Conservation (phyloP, 1,140 invertebrate genomes). For the Ephestia elutella region DNA sequence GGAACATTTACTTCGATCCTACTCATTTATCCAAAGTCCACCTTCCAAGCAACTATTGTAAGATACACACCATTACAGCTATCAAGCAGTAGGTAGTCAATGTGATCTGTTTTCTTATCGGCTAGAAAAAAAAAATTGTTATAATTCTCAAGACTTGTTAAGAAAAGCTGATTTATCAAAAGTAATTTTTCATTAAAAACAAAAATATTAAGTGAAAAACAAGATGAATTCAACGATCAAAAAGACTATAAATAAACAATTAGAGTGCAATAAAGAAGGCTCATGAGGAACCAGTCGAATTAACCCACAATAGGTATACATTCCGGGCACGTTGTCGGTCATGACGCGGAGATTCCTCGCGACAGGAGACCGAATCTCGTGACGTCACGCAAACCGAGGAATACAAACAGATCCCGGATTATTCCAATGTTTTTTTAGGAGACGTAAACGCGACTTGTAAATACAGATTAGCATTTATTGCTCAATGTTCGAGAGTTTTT, state of each 20-base stretch:
- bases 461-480: not conserved
- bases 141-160: too few relatives aligned
- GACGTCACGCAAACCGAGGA: not conserved
- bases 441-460: not conserved
- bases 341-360: constrained; percentile 24
- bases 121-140: too few relatives aligned
- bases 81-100: too few relatives aligned
- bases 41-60: too few relatives aligned
- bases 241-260: not conserved
- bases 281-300: not conserved
- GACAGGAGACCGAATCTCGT: constrained; percentile 23
- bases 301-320: constrained; percentile 10
- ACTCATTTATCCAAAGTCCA: not conserved
- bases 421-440: constrained; percentile 2
- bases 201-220: too few relatives aligned
- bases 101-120: too few relatives aligned
- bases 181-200: too few relatives aligned
- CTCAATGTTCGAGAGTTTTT: not conserved
- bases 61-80: too few relatives aligned
- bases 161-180: too few relatives aligned
- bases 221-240: not conserved
- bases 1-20: not conserved
- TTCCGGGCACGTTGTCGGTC: constrained; percentile 28
- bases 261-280: not conserved
- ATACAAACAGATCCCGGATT: not conserved